Evolutionary conservation across 2,113 vertebrate genomes (phyloP).

Genomic region (Alouatta palliata): DNA sequence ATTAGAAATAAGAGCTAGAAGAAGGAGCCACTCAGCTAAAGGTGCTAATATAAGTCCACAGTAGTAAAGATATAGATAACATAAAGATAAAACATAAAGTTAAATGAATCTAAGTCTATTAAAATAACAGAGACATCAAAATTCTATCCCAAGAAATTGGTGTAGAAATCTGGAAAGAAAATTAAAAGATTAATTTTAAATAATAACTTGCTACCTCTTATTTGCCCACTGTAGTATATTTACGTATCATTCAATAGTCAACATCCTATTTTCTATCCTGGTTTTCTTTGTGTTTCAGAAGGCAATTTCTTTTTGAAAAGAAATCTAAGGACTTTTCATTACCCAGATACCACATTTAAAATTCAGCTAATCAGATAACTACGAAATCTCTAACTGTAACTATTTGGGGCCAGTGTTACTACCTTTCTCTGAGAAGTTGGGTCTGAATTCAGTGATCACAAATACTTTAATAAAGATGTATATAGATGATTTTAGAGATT

Average conservation of each 20-base stretch:
- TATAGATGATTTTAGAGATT: constrained; percentile 21
- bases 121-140: constrained; percentile 22
- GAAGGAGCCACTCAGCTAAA: neutral
- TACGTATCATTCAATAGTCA: neutral
- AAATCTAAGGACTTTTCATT: constrained; percentile 27
- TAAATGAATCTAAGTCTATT: neutral
- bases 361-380: neutral
- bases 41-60: neutral
- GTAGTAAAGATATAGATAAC: neutral
- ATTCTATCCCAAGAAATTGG: constrained; percentile 4
- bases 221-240: neutral
- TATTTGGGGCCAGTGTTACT: neutral
- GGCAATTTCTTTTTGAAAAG: constrained; percentile 49
- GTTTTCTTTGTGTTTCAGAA: constrained; percentile 28
- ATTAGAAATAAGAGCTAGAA: neutral
- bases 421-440: neutral
- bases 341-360: constrained; percentile 17
- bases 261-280: neutral
- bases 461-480: neutral
- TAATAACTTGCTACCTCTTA: neutral
- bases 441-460: constrained; percentile 32
- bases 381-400: neutral
- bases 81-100: constrained; percentile 2
- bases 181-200: neutral
- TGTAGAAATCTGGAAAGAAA: constrained; percentile 42